Evolutionary conservation across 2,888 invertebrate species (phyloP).

Genomic region (Melinaea marsaeus): DNA sequence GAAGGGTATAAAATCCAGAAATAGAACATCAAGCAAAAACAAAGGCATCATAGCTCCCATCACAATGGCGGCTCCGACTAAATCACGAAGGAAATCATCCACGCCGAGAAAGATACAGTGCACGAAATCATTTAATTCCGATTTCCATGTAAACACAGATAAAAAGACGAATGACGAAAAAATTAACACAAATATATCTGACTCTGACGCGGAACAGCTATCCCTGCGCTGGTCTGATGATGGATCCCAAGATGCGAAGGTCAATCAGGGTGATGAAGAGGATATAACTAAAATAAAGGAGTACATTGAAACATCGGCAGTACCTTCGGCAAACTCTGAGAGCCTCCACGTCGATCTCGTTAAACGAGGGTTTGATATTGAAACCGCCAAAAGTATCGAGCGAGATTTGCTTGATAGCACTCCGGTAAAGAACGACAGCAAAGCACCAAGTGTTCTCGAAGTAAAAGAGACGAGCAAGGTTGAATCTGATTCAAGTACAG

Average conservation of each 20-base stretch:
- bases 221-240: slow-evolving; percentile 66
- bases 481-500: slow-evolving; percentile 34
- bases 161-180: slow-evolving; percentile 35
- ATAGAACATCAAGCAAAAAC: slow-evolving; percentile 47
- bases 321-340: slow-evolving; percentile 33
- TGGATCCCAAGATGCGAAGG: slow-evolving; percentile 57
- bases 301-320: slow-evolving; percentile 52
- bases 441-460: slow-evolving; percentile 19
- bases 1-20: slow-evolving; percentile 30
- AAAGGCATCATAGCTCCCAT: slow-evolving; percentile 35
- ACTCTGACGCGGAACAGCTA: slow-evolving; percentile 59
- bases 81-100: slow-evolving; percentile 71
- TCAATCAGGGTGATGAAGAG: slow-evolving; percentile 49
- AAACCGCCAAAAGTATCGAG: slow-evolving; percentile 70
- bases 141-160: slow-evolving; percentile 51
- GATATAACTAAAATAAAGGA: slow-evolving; percentile 65
- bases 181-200: slow-evolving; percentile 34
- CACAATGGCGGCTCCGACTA: slow-evolving; percentile 47
- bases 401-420: slow-evolving; percentile 62
- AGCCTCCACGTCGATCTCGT: slow-evolving; percentile 60
- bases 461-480: slow-evolving; percentile 33
- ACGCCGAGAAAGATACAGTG: slow-evolving; percentile 69
- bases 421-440: slow-evolving; percentile 31
- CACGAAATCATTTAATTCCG: slow-evolving; percentile 56
- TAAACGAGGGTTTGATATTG: slow-evolving; percentile 65